Evolutionary conservation across 2,113 vertebrate genomes (phyloP), one percentile per base, ranked within the genome.

Genomic region (Elephas maximus): DNA sequence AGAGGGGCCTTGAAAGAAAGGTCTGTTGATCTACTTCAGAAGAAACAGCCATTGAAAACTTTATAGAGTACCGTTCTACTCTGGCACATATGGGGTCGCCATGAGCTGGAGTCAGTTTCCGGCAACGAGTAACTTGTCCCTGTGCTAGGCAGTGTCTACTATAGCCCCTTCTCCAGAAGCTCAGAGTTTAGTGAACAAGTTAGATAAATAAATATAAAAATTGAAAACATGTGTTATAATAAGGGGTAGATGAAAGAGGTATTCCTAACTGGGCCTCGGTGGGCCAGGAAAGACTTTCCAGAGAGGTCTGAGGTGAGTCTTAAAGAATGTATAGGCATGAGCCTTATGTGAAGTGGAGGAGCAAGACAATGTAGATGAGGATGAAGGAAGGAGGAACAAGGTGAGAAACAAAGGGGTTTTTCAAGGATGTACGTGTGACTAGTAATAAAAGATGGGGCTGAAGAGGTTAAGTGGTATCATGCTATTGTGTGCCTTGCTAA

Each of bases 161-260:
- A 71, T 21, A 77, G 17, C 65, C 4, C 65, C 5, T 81, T 5
- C 15, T 81, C 65, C 4, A 77, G 65, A 85, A 51, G 48, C 60
- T 92, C 24, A 91, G 30, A 60, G 30, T 77, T 77, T 93, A 71
- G 10, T 90, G 23, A 24, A 18, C 30, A 81, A 92, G 23, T 8
- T 44, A 89, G 63, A 83, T 89, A 93, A 45, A 67, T 67, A 79
- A 87, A 77, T 77, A 53, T 63, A 84, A 88, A 63, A 84, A 44
- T 92, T 26, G 23, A 96, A 95, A 92, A 26, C 41, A 74, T 51
- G 33, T 73, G n/a, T 80, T 63, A 85, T 67, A 69, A 6, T 73
- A 93, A 94, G 23, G 5, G 14, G 23, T 73, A 2, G 30, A 51
- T 83, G 69, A 92, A 95, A 77, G 74, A 89, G 6, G 3, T 41